These are phyloP conservation scores for Nyctibius grandis DNA, from an alignment of 2,797 vertebrate species.

Conservation along the genomic window DNA sequence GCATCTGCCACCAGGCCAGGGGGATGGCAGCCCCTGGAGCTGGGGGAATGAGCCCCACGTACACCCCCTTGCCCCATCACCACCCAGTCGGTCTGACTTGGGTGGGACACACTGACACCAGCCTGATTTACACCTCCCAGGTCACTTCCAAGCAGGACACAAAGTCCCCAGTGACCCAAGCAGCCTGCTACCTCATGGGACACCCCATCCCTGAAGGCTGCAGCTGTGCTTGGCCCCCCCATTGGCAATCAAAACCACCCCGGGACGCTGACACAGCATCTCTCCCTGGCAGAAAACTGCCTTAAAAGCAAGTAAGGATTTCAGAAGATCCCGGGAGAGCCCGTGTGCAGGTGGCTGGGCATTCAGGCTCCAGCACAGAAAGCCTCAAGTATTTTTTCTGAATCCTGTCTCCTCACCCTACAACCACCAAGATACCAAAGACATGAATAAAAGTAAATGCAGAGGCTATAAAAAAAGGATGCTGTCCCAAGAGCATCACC, in stretches of 20 bases:
- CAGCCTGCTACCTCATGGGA: background rate
- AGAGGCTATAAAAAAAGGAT: background rate
- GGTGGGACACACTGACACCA: fast-evolving
- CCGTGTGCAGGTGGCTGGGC: background rate
- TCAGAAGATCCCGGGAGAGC: background rate
- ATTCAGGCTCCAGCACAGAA: background rate
- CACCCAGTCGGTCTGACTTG: too few species aligned
- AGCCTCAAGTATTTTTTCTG: background rate
- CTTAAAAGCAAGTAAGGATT: background rate
- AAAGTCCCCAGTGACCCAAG: background rate
- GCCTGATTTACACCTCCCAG: background rate
- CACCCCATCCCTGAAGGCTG: background rate
- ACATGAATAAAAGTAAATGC: fast-evolving
- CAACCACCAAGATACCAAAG: background rate
- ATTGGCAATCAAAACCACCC: fast-evolving
- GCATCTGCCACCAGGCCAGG: background rate
- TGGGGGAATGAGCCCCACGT: background rate
- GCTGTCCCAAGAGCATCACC: too few species aligned
- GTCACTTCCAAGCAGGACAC: background rate
- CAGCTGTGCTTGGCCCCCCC: background rate
- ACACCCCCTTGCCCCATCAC: background rate
- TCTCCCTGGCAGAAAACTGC: background rate
- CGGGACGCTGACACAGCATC: background rate
- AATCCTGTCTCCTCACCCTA: background rate
- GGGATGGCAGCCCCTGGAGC: background rate